phyloP scores from a whole-genome alignment of 2,113 vertebrate genomes.

The Calyptomena viridis region DNA sequence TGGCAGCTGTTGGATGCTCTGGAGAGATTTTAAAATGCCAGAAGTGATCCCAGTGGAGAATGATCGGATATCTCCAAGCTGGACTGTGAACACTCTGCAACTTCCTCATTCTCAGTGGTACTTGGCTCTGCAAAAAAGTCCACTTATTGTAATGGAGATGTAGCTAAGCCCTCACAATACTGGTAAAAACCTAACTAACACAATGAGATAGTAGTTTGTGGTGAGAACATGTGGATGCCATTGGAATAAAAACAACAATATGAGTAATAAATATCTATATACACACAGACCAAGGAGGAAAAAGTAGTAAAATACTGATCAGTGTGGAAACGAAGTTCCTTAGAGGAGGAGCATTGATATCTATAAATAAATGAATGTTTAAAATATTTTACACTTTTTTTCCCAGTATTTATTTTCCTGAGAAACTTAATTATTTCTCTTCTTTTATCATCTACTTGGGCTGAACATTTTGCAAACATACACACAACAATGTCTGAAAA shows the following conservation, averaged over 20 bases:
- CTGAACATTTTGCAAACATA: not conserved
- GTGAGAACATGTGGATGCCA: not conserved
- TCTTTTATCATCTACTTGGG: not conserved
- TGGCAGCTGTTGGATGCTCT: conserved; percentile 57
- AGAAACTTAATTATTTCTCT: not conserved
- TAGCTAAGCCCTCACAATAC: not conserved
- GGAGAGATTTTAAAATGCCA: conserved; percentile 48
- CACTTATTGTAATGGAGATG: not conserved
- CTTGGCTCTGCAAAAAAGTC: conserved; percentile 1
- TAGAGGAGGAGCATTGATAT: not conserved
- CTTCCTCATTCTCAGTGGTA: conserved; percentile 34
- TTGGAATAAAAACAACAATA: not conserved
- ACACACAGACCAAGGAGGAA: not conserved
- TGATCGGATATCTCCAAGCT: conserved; percentile 39
- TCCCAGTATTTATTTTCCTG: not conserved
- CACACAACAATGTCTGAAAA: not conserved
- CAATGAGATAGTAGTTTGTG: not conserved
- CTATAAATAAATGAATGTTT: not conserved
- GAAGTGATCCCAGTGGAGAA: conserved; percentile 26
- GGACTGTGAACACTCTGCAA: not conserved
- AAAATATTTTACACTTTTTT: not conserved
- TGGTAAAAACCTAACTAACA: conserved; percentile 14
- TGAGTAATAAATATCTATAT: not conserved
- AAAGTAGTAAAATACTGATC: not conserved
- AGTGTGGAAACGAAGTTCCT: not conserved